Base-by-base conservation (phyloP, 2,888 invertebrate genomes). In the Stratiomys singularior region DNA sequence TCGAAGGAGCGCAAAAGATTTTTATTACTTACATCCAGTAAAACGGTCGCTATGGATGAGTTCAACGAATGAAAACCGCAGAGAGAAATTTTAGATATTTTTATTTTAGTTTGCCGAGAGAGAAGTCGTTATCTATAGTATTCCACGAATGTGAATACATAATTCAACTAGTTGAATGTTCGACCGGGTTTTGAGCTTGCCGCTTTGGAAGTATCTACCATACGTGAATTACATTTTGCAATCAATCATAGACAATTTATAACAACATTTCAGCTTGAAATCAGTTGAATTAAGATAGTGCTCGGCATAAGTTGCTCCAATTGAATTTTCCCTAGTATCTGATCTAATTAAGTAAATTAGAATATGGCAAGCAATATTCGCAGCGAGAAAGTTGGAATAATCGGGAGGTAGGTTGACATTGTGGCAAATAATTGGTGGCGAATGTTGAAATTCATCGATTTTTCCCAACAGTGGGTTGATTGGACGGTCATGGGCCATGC, bases 401-500 rank as follows among this genome's bases (percentile, higher is more conserved):
- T 72, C 13, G 72, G 72, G 28, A 72, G 72, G 72, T 72, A 1
- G n/a, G 47, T 87, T 87, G 82, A 67, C 47, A 2, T 44, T 76
- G 37, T 66, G 13, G 28, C 30, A 76, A 52, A 63, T 71, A 25
- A 23, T 63, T 63, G 27, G 21, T 21, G 18, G 13, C 28, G 2
- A 15, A 15, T 30, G 64, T 64, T 27, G 5, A 11, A n/a, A 27
- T 11, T 77, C 77, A 76, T 60, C 9, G 44, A 25, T 60, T 90
- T 37, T 25, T 46, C 46, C 23, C 27, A 89, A 67, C 86, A 98
- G 98, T 86, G 99, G 99, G 1, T 89, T 98, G 76, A 98, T 99
- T 83, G 99, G 98, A 1, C 91, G 96, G 77, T 97, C 97, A 83
- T 99, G 97, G 97, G 94, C 98, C 0, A 98, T 98, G 97, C 89